Evolutionary conservation across 2,888 invertebrate genomes (phyloP).

Genomic region (Hemaris fuciformis): DNA sequence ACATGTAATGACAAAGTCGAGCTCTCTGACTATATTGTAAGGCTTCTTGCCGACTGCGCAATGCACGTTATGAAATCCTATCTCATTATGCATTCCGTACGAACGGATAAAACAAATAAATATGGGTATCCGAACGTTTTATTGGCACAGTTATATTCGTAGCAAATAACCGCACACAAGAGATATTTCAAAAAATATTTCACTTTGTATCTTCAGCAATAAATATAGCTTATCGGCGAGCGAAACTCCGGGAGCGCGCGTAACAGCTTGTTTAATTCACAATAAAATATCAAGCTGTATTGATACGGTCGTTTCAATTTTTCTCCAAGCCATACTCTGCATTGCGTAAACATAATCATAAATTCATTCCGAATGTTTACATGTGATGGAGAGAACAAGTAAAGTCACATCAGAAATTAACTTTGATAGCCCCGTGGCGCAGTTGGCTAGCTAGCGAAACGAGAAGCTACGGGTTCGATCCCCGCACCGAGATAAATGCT

Average conservation of each 20-base stretch:
- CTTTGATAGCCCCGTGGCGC: too few relatives aligned
- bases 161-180: background rate
- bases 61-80: too few relatives aligned
- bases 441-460: too few relatives aligned
- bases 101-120: background rate
- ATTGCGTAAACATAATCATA: too few relatives aligned
- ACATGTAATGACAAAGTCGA: too few relatives aligned
- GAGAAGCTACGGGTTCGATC: too few relatives aligned
- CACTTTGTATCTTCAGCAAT: background rate
- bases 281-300: background rate
- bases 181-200: conserved; percentile 2
- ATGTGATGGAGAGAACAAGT: too few relatives aligned
- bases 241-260: background rate
- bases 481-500: too few relatives aligned
- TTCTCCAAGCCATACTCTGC: background rate
- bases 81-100: background rate
- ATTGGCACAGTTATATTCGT: background rate
- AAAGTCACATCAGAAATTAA: too few relatives aligned
- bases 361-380: background rate
- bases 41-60: too few relatives aligned
- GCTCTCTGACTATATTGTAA: too few relatives aligned
- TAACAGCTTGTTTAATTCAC: conserved; percentile 1
- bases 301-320: background rate
- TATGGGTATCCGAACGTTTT: background rate
- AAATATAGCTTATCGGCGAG: conserved; percentile 1